phyloP scores from a whole-genome alignment of 1,140 invertebrate species.

The Lucilia cuprina region DNA sequence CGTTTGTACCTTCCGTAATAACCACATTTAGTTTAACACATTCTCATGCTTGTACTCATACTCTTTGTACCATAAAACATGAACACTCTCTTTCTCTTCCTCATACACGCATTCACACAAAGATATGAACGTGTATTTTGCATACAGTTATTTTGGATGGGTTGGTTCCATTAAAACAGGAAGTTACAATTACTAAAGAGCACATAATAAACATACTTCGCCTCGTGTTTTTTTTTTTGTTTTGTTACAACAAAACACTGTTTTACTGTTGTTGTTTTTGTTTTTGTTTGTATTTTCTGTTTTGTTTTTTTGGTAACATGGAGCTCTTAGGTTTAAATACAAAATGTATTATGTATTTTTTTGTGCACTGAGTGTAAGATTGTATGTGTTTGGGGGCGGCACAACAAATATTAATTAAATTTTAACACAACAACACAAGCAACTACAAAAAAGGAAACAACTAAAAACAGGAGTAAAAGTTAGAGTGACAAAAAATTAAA shows the following conservation, averaged over 20 bases:
- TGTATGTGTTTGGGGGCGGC: background rate
- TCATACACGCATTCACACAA: background rate
- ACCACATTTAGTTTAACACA: slow-evolving; percentile 6
- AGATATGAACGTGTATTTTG: background rate
- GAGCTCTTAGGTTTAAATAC: background rate
- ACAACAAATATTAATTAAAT: slow-evolving; percentile 35
- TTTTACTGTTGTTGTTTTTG: background rate
- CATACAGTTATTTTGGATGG: background rate
- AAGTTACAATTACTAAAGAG: slow-evolving; percentile 33
- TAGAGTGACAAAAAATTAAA: background rate
- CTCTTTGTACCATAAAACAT: background rate
- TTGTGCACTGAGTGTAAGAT: background rate
- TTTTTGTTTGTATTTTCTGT: background rate
- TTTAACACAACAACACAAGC: background rate
- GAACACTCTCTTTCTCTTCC: background rate
- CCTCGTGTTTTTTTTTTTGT: background rate
- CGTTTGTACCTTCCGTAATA: background rate
- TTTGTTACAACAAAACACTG: background rate
- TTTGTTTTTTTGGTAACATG: background rate
- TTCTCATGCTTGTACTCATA: background rate
- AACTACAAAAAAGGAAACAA: background rate
- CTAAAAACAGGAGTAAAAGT: background rate
- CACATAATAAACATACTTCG: slow-evolving; percentile 34
- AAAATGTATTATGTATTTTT: background rate
- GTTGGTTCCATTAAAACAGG: slow-evolving; percentile 23